Evolutionary conservation across 2,888 invertebrate genomes (phyloP).

Genomic region (Amphipoea oculea): DNA sequence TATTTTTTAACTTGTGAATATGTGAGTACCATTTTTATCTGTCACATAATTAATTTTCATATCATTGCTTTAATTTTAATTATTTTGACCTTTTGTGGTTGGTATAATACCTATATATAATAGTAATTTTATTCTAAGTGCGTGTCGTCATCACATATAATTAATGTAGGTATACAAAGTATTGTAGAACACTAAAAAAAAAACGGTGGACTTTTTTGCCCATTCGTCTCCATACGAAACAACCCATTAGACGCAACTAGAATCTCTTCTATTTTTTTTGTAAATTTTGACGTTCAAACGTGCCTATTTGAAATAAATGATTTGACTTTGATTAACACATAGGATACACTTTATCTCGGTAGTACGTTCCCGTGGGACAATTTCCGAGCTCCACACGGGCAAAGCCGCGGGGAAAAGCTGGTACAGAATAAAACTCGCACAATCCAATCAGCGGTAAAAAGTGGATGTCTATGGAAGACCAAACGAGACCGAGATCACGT

Average conservation of each 20-base stretch:
- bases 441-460: constrained; percentile 58
- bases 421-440: constrained; percentile 19
- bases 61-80: not conserved
- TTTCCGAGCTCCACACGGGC: not conserved
- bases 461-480: constrained; percentile 73
- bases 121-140: too few species aligned
- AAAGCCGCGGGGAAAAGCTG: not conserved
- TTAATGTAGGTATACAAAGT: not conserved
- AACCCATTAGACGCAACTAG: not conserved
- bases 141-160: too few species aligned
- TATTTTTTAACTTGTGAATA: too few species aligned
- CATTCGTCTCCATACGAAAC: not conserved
- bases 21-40: too few species aligned
- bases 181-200: not conserved
- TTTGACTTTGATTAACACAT: not conserved
- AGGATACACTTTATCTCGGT: not conserved
- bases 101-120: too few species aligned
- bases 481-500: constrained; percentile 80
- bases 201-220: not conserved
- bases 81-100: not conserved
- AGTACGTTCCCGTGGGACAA: not conserved
- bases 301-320: too few species aligned
- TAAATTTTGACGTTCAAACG: not conserved
- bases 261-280: not conserved
- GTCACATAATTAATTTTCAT: too few species aligned